Percentiles rank a stretch among this genome's conserved stretches.
These are phyloP conservation scores for Charaxes varanes DNA, from an alignment of 1,140 invertebrate genomes.

Conservation along the genomic window DNA sequence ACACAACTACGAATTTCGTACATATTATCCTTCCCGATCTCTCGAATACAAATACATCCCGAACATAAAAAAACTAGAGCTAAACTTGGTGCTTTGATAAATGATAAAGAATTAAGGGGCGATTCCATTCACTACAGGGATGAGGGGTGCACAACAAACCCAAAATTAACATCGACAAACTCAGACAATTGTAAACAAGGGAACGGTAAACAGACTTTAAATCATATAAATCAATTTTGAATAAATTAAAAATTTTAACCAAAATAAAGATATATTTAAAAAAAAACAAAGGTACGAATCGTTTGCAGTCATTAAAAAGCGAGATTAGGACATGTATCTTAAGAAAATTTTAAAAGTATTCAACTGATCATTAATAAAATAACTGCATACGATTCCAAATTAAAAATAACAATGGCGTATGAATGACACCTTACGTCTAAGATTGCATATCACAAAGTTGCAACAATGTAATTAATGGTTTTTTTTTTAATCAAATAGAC, in stretches of 20 bases:
- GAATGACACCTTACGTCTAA: slow-evolving; percentile 28
- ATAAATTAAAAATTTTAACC: slow-evolving; percentile 22
- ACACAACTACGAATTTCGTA: too few relatives aligned
- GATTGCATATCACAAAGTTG: too few relatives aligned
- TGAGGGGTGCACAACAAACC: slow-evolving; percentile 51
- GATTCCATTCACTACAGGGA: slow-evolving; percentile 34
- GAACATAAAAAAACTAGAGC: slow-evolving; percentile 13
- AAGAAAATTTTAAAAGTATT: slow-evolving; percentile 2
- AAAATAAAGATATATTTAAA: slow-evolving; percentile 22
- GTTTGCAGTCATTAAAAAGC: too few relatives aligned
- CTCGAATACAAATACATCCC: slow-evolving; percentile 17
- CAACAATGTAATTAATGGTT: too few relatives aligned
- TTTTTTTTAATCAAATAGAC: too few relatives aligned
- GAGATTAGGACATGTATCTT: background rate
- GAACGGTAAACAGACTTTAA: slow-evolving; percentile 30
- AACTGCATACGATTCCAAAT: slow-evolving; percentile 28
- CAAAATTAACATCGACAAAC: slow-evolving; percentile 46
- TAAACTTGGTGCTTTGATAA: slow-evolving; percentile 18
- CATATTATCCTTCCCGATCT: slow-evolving; percentile 20
- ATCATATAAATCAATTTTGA: slow-evolving; percentile 25
- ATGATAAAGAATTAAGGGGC: slow-evolving; percentile 12
- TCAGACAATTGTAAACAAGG: slow-evolving; percentile 28
- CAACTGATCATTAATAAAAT: too few relatives aligned
- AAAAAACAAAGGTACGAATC: slow-evolving; percentile 24
- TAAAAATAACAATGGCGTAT: slow-evolving; percentile 37